Base-by-base conservation (phyloP, 2,888 invertebrate genomes). In the Tenthredo notha region DNA sequence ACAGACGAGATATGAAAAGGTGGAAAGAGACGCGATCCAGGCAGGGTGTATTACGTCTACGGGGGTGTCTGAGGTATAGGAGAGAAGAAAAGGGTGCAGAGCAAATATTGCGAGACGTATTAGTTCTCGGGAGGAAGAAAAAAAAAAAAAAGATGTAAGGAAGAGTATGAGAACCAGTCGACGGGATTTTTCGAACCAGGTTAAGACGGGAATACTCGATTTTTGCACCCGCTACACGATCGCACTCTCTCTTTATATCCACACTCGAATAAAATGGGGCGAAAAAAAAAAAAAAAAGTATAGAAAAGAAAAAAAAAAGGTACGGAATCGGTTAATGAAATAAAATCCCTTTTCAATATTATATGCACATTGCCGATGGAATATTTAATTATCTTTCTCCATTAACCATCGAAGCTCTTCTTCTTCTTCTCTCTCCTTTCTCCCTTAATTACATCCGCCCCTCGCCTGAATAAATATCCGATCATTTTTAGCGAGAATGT, bases 91-190 rank as follows among this genome's bases (percentile, higher is more conserved):
- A 47, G 6, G 78, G 47, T 54, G 85, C 80, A 85, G 87, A 88
- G 88, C 88, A 91, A 90, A 91, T 89, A 91, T 90, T 88, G 87
- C 88, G 87, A 88, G 88, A 88, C 84, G 85, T 89, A 91, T 91
- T 90, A 89, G 88, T 88, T 88, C 85, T 43, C 43, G 74, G 21
- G 15, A 37, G n/a, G n/a, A n/a, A n/a, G n/a, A n/a, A n/a, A n/a
- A n/a, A n/a, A n/a, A n/a, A n/a, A n/a, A n/a, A 70, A 33, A n/a
- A 33, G 15, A 70, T n/a, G n/a, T n/a, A n/a, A 70, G 10, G 9
- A 67, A 67, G 67, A 15, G 67, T 12, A 5, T 6, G 33, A 25
- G 65, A 65, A 65, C 29, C 7, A 58, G 21, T 3, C 10, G 12
- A 61, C 25, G 61, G 21, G 61, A 7, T n/a, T 54, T 54, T n/a